Evolutionary conservation across 2,797 vertebrate species (phyloP).

Genomic region (Halcyon leucocephala): DNA sequence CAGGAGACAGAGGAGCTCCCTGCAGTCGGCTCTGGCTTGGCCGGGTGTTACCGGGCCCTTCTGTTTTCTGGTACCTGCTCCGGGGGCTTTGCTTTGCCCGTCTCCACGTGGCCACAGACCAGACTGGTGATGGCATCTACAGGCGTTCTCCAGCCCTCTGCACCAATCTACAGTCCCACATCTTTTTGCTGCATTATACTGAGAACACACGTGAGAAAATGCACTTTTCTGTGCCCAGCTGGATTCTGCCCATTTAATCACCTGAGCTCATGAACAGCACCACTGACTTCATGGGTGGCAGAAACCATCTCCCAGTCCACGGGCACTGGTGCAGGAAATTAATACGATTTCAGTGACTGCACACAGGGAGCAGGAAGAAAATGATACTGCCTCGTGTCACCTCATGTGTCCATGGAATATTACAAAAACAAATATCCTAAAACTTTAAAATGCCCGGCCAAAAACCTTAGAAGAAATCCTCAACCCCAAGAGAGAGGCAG

Average conservation of each 20-base stretch:
- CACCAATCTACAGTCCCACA: neutral
- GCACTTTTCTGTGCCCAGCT: neutral
- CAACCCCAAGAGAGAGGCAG: neutral
- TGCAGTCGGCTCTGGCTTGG: too few species aligned
- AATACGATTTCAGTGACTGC: neutral
- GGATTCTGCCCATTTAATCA: neutral
- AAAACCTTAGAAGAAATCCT: neutral
- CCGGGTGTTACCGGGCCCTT: accelerated
- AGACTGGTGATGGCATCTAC: neutral
- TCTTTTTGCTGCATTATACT: neutral
- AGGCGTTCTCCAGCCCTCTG: neutral
- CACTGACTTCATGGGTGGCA: neutral
- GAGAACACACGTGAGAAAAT: neutral
- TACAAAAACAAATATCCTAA: neutral
- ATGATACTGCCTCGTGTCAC: neutral
- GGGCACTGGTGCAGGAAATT: slow-evolving; percentile 52
- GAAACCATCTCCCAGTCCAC: neutral
- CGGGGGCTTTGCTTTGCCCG: accelerated
- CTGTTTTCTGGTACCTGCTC: neutral
- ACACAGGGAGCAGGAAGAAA: neutral
- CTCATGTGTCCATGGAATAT: neutral
- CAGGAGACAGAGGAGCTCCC: neutral
- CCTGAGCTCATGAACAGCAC: neutral
- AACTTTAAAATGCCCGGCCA: neutral
- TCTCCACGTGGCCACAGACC: neutral